Percentiles rank a stretch among this genome's conserved stretches.
Conservation (phyloP, 1,140 invertebrate genomes). For the Drosophila arizonae region DNA sequence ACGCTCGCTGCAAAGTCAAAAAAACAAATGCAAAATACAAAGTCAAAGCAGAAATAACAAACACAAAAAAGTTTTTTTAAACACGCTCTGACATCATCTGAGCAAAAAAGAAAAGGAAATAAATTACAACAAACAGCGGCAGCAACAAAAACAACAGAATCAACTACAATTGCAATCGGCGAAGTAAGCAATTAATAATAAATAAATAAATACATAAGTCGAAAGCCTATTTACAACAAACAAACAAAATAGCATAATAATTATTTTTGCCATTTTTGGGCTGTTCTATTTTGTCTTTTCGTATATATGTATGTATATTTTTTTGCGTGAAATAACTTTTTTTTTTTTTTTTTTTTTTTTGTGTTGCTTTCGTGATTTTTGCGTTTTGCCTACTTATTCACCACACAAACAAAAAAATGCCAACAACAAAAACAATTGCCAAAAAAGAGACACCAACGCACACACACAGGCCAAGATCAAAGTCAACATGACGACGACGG, state of each 20-base stretch:
- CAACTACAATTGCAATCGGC: constrained; percentile 18
- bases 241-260: constrained; percentile 31
- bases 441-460: constrained; percentile 48
- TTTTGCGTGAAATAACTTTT: constrained; percentile 24
- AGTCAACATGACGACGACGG: constrained; percentile 55
- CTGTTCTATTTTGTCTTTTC: constrained; percentile 16
- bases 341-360: constrained; percentile 20
- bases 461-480: constrained; percentile 63
- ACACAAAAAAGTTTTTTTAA: constrained; percentile 37
- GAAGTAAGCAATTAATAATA: constrained; percentile 27
- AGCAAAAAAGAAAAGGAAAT: constrained; percentile 15
- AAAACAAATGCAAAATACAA: constrained; percentile 43
- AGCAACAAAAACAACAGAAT: constrained; percentile 4
- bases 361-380: constrained; percentile 20
- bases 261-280: constrained; percentile 52
- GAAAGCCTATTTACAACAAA: constrained; percentile 20
- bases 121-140: constrained; percentile 47
- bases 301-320: constrained; percentile 4
- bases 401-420: constrained; percentile 65
- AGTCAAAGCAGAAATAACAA: constrained; percentile 37
- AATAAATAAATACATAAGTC: constrained; percentile 25
- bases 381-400: constrained; percentile 50
- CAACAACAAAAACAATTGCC: constrained; percentile 62
- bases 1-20: constrained; percentile 36
- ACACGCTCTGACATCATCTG: constrained; percentile 75